Evolutionary conservation across 2,797 vertebrate species (phyloP).

Genomic region (Halcyon chelicuti): DNA sequence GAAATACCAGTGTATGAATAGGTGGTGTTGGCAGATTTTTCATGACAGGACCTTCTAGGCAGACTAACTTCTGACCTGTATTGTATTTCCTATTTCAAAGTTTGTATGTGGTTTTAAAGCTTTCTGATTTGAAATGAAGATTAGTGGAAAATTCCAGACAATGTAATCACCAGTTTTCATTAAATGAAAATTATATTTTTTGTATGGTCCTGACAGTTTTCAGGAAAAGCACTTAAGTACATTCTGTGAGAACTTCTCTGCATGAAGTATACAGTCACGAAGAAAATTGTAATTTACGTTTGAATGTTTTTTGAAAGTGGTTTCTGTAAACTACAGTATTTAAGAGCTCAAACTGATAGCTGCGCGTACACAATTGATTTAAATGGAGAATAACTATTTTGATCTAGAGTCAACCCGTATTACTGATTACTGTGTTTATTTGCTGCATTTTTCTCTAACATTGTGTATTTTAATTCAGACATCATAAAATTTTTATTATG

Average conservation of each 20-base stretch:
- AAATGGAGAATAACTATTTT: not conserved
- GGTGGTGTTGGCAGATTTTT: not conserved
- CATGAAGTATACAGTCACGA: not conserved
- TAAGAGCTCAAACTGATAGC: not conserved
- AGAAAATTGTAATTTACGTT: not conserved
- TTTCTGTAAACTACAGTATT: not conserved
- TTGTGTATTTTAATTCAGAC: not conserved
- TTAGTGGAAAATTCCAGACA: not conserved
- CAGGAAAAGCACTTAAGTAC: not conserved
- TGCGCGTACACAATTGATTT: not conserved
- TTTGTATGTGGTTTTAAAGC: not conserved
- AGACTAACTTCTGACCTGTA: not conserved
- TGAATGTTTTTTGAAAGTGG: not conserved
- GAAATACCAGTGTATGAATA: not conserved
- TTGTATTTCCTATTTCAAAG: not conserved
- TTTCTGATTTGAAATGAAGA: not conserved
- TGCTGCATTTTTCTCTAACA: not conserved
- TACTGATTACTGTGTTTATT: not conserved
- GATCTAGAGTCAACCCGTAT: not conserved
- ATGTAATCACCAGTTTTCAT: not conserved
- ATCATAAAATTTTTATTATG: not conserved
- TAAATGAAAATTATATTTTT: not conserved
- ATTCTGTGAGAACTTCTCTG: not conserved
- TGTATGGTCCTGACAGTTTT: not conserved
- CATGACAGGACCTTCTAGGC: not conserved